Evolutionary conservation across 92 coral and sea anemone genomes (phyloP), one percentile per base, ranked within the genome.

Genomic region (Siderastrea radians): DNA sequence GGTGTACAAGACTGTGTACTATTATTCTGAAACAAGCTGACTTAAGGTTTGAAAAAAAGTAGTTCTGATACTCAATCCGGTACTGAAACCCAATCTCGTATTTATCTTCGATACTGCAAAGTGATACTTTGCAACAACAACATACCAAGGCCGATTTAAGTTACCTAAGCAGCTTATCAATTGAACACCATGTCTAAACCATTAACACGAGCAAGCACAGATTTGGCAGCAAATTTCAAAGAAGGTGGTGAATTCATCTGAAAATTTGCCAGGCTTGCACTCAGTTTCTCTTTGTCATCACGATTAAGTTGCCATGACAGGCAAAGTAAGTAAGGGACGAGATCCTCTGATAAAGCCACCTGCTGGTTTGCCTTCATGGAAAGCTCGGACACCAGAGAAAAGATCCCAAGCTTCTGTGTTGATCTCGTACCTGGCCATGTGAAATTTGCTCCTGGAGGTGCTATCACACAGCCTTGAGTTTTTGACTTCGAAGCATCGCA

Each of bases 351-450:
- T 75, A 49, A 55, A 19, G 93, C 80, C 46, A 91, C 45, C 79
- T 85, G 13, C 14, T 81, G 83, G 75, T 92, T 96, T 45, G 78
- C 89, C 46, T 85, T 81, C 3, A 83, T 49, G 8, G 91, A 82
- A 45, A 90, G 83, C 72, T 88, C 72, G 81, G 93, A 91, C 48
- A 76, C 75, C 52, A 96, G 59, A 9, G 94, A 83, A 66, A 96
- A 94, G 53, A 96, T 79, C 11, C 99, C 99, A 58, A 96, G 88
- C 75, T 87, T 88, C 49, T 88, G 94, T 19, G 91, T 92, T n/a
- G 96, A 79, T 49, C 76, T 57, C 9, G 97, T 92, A 43, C 94
- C 97, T 19, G 91, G 95, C 88, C 91, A 93, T 11, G 3, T 17
- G 61, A 73, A 83, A 46, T 19, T 61, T 53, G 17, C 54, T 48